Evolutionary conservation across 2,113 vertebrate genomes (phyloP).

Genomic region (Actinemys pallida): DNA sequence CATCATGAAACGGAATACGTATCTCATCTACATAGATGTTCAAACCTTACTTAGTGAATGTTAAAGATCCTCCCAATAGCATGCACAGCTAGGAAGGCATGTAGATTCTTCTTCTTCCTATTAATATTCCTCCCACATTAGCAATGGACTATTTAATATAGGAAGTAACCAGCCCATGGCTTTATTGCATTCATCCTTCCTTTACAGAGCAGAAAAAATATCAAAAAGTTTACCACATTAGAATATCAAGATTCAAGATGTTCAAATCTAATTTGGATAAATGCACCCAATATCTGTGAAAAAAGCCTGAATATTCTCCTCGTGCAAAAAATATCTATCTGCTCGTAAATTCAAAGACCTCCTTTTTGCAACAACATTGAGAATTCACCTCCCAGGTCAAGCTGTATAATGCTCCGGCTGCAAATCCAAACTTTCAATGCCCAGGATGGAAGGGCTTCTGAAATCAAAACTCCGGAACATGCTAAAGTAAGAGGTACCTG

Average conservation of each 20-base stretch:
- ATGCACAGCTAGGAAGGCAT: background rate
- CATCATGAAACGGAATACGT: background rate
- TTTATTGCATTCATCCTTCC: slow-evolving; percentile 37
- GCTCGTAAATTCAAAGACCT: background rate
- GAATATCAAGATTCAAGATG: slow-evolving; percentile 51
- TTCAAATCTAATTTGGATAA: background rate
- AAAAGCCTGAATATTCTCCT: background rate
- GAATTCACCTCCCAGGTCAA: background rate
- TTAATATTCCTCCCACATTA: slow-evolving; percentile 56
- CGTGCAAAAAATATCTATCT: background rate
- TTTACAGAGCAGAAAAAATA: slow-evolving; percentile 3
- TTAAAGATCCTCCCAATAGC: slow-evolving; percentile 2
- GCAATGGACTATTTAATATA: slow-evolving; percentile 43
- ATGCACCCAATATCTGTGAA: background rate
- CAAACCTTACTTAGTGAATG: slow-evolving; percentile 49
- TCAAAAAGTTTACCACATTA: slow-evolving; percentile 20
- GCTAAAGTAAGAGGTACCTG: background rate
- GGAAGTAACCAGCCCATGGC: slow-evolving; percentile 47
- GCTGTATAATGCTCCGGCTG: background rate
- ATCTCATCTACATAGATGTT: background rate
- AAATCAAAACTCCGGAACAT: background rate
- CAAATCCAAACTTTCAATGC: background rate
- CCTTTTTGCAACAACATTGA: background rate
- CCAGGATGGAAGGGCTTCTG: background rate
- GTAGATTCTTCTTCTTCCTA: background rate